Evolutionary conservation across 1,140 invertebrate species (phyloP), one percentile per base, ranked within the genome.

Genomic region (Lamellibrachia luymesi): DNA sequence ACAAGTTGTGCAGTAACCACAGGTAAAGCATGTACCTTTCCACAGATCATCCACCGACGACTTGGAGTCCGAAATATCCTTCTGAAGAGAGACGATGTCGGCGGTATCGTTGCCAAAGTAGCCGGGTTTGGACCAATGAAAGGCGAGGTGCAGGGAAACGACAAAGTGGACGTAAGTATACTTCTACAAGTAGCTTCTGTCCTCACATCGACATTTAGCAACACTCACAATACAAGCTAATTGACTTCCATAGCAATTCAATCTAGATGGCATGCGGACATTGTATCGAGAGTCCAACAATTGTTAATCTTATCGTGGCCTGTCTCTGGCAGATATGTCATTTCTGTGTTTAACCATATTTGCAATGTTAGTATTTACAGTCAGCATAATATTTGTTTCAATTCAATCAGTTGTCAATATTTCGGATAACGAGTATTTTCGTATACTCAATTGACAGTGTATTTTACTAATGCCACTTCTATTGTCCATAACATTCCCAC

Each of bases 11-110:
- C 17, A 50, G 17, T 91, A 51, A 10, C 49, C 38, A 91, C 6
- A 4, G 17, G 80, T 38, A 38, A 38, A 38, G 38, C 13, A 17
- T 92, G 27, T 51, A 2, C n/a, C 52, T 92, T 49, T 51, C 10
- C 7, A 38, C 38, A 93, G 93, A 90, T 93, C 6, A 50, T 93
- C n/a, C 93, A 93, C 64, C 92, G 92, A 49, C 56, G 92, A 38
- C 92, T 93, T 50, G 93, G 50, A 6, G 92, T 50, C 50, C 50
- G 93, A 6, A 93, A 93, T 51, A 49, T 93, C 7, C 89, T 93
- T 4, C 8, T 93, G 52, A 93, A 90, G 89, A 50, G 49, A 4
- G 52, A 7, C 49, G 17, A 50, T 7, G 51, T 80, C 4, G 92
- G 92, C 52, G 38, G 27, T 2, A 93, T 89, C 27, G 50, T 51